phyloP scores from a whole-genome alignment of 2,797 vertebrate genomes.

The Squalus acanthias region DNA sequence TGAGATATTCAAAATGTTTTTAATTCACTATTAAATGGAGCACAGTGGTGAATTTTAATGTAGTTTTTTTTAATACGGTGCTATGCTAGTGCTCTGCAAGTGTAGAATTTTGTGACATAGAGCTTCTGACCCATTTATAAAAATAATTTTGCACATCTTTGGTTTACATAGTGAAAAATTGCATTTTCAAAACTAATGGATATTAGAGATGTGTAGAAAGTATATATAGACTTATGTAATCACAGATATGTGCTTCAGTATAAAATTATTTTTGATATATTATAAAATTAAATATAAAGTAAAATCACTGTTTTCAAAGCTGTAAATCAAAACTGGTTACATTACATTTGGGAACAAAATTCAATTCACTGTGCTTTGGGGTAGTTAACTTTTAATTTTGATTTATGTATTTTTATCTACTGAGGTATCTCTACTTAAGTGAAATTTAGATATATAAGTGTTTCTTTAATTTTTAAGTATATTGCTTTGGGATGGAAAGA shows the following conservation, averaged over 20 bases:
- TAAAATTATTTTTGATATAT: neutral
- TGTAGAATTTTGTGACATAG: too few species aligned
- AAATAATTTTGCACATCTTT: neutral
- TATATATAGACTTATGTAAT: neutral
- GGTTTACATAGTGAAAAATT: neutral
- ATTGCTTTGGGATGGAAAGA: too few species aligned
- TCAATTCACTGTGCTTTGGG: too few species aligned
- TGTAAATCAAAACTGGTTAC: too few species aligned
- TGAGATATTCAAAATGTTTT: neutral
- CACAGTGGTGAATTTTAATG: neutral
- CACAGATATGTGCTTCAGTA: neutral
- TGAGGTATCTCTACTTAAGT: too few species aligned
- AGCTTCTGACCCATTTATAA: neutral
- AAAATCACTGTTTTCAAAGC: neutral
- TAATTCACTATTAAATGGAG: neutral
- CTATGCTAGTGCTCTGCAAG: too few species aligned
- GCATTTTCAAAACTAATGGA: too few species aligned
- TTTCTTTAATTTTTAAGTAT: too few species aligned
- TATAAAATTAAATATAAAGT: neutral
- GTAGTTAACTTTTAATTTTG: too few species aligned
- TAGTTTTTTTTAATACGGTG: neutral
- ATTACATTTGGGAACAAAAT: too few species aligned
- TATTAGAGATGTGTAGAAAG: neutral
- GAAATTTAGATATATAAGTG: too few species aligned
- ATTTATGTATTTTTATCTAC: too few species aligned